Evolutionary conservation across 2,888 invertebrate genomes (phyloP).

Genomic region (Rutpela maculata): DNA sequence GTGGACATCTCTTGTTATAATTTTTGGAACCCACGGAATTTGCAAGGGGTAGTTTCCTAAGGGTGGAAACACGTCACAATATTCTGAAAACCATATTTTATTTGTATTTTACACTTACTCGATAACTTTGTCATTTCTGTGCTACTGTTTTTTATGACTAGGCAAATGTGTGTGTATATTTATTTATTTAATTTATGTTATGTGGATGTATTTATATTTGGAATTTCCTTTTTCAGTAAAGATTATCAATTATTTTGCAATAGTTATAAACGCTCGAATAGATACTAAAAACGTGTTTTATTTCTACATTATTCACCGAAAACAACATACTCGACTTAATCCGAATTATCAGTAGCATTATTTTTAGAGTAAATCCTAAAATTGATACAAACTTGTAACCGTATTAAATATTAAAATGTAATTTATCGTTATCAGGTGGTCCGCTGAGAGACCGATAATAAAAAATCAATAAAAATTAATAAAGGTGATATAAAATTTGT

Average conservation of each 20-base stretch:
- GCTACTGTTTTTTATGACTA: too few relatives aligned
- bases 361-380: constrained; percentile 32
- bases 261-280: not conserved
- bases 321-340: constrained; percentile 31
- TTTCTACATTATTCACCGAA: constrained; percentile 5
- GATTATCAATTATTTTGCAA: constrained; percentile 1
- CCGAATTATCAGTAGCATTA: constrained; percentile 35
- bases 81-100: too few relatives aligned
- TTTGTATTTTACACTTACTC: too few relatives aligned
- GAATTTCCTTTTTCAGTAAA: too few relatives aligned
- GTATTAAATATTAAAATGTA: constrained; percentile 28
- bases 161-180: too few relatives aligned
- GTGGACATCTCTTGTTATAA: too few relatives aligned
- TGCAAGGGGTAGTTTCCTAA: too few relatives aligned
- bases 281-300: constrained; percentile 3
- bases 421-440: constrained; percentile 17
- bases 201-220: too few relatives aligned
- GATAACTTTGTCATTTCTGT: too few relatives aligned
- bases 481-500: constrained; percentile 14
- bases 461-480: constrained; percentile 36
- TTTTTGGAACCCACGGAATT: too few relatives aligned
- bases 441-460: constrained; percentile 8
- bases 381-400: not conserved
- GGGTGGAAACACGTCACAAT: too few relatives aligned
- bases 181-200: too few relatives aligned